A percentile compares a stretch with the other conserved stretches of the same genome.
These are phyloP conservation scores for Sylvilagus floridanus DNA, from an alignment of 2,797 vertebrate species.

Conservation along the genomic window DNA sequence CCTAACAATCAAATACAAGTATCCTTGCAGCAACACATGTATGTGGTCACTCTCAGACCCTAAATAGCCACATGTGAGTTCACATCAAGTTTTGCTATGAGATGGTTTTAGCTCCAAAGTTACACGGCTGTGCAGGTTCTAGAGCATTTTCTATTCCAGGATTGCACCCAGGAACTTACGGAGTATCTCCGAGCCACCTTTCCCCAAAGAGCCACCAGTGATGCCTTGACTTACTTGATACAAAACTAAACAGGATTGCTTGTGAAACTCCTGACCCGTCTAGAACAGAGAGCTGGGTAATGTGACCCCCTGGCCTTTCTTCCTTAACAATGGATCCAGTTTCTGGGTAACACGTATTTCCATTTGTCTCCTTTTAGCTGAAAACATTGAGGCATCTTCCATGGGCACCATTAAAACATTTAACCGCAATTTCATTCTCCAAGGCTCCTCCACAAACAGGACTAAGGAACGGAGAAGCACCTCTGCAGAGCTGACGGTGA, in stretches of 20 bases:
- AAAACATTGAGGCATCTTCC: conserved; percentile 85
- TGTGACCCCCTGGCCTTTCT: neutral
- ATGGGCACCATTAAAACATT: conserved; percentile 83
- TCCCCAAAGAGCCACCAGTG: neutral
- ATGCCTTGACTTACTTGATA: neutral
- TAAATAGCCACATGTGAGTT: neutral
- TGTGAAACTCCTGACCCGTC: neutral
- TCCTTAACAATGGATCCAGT: neutral
- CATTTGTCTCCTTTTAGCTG: conserved; percentile 84
- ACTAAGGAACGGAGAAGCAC: conserved; percentile 84
- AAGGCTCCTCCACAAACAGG: conserved; percentile 87
- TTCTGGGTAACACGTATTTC: conserved; percentile 19
- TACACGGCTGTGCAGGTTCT: neutral
- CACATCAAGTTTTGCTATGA: neutral
- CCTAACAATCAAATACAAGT: neutral
- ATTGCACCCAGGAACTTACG: neutral
- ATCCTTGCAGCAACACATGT: neutral
- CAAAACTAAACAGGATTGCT: neutral
- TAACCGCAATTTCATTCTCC: conserved; percentile 89
- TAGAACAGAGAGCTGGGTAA: neutral
- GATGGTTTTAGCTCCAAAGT: neutral
- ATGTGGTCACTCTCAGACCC: neutral
- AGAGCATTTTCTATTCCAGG: neutral
- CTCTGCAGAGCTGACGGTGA: conserved; percentile 88
- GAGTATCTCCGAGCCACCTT: neutral